Evolutionary conservation across 2,888 invertebrate genomes (phyloP), one percentile per base, ranked within the genome.

Genomic region (Mystacides longicornis): DNA sequence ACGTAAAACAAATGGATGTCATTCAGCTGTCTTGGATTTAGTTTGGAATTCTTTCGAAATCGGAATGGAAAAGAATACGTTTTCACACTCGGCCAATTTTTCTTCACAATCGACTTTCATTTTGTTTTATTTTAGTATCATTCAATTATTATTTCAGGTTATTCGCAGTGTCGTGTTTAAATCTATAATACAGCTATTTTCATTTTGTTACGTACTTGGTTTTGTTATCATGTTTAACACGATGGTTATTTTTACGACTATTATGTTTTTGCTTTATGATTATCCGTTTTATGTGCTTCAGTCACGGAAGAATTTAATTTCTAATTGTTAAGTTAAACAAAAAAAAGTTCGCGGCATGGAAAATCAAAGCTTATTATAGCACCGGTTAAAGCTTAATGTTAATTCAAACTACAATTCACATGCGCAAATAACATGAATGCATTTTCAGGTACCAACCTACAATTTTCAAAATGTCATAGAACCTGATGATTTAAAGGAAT

Each of bases 1-100:
- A n/a, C n/a, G n/a, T n/a, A 27, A 7, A 37, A n/a, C 37, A 37
- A 37, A 37, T 37, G 16, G 16, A 37, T 16, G 14, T 37, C 37
- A 37, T 37, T 37, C 37, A 37, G 16, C 37, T 37, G 37, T 37
- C 37, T n/a, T 14, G 14, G 14, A n/a, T n/a, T n/a, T n/a, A n/a
- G n/a, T n/a, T n/a, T n/a, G n/a, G 27, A 27, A 27, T 37, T 37
- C 37, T 37, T 37, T n/a, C n/a, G n/a, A 37, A n/a, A n/a, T 37
- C 7, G 16, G 16, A 37, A 37, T 37, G 16, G 37, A 37, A 37
- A 7, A 37, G 37, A 7, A 14, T 37, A n/a, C 3, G 14, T 37
- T 7, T 7, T 37, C 14, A 37, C n/a, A n/a, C 16, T 27, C 11
- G 27, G 27, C 11, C 11, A 5, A 27, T 27, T 27, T 27, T 5